Percentiles rank a stretch among this genome's conserved stretches.
These are phyloP conservation scores for Meta bourneti DNA, from an alignment of 2,888 invertebrate genomes.

Conservation along the genomic window DNA sequence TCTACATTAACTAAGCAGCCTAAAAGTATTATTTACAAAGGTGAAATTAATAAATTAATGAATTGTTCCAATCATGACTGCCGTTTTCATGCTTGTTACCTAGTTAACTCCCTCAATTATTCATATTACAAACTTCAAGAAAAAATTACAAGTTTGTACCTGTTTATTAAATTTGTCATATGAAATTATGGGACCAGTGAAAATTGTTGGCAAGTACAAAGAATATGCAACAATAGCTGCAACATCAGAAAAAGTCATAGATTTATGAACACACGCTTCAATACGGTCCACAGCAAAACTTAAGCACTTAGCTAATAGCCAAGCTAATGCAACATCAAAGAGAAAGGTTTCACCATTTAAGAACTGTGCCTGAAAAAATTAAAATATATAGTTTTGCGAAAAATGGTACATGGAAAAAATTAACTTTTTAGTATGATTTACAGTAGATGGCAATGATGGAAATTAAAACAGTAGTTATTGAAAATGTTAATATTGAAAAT, in stretches of 20 bases:
- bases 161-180: slow-evolving; percentile 25
- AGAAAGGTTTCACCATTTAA: slow-evolving; percentile 76
- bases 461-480: not conserved
- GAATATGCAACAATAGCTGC: slow-evolving; percentile 87
- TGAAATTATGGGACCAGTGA: slow-evolving; percentile 89
- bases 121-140: no score
- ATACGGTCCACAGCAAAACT: slow-evolving; percentile 86
- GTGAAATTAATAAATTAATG: no score
- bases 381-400: slow-evolving; percentile 11
- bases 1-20: no score
- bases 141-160: not conserved
- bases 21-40: no score
- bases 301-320: slow-evolving; percentile 84
- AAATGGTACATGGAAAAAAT: not conserved
- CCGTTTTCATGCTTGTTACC: no score
- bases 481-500: not conserved
- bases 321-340: slow-evolving; percentile 87
- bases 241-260: slow-evolving; percentile 76
- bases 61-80: no score
- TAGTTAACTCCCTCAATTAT: no score
- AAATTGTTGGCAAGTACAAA: slow-evolving; percentile 90
- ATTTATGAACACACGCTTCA: slow-evolving; percentile 26
- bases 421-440: not conserved
- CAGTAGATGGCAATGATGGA: not conserved
- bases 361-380: slow-evolving; percentile 60